Conservation (phyloP, 2,113 vertebrate genomes). For the Salvator merianae region DNA sequence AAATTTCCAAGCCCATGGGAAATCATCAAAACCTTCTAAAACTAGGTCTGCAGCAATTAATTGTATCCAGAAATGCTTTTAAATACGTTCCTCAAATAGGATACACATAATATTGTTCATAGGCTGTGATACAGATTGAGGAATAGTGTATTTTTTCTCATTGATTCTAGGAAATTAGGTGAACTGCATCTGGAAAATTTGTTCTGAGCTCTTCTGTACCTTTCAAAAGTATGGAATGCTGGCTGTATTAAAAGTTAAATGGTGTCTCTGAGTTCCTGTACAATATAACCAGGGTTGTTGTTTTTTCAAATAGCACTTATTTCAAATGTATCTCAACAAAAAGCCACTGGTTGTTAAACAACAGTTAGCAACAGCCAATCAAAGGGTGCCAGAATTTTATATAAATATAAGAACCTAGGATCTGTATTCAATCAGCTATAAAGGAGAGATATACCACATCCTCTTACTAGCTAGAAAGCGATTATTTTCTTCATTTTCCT, state of each 20-base stretch:
- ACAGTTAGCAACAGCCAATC: background rate
- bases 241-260: background rate
- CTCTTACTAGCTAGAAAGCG: rapidly evolving
- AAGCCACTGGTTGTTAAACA: background rate
- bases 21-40: slow-evolving; percentile 17
- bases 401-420: background rate
- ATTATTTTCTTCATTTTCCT: background rate
- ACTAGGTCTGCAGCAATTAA: slow-evolving; percentile 27
- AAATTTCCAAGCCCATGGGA: slow-evolving; percentile 41
- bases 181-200: background rate
- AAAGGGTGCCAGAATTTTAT: background rate
- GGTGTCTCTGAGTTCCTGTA: background rate
- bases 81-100: background rate
- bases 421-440: background rate
- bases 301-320: background rate
- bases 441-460: background rate
- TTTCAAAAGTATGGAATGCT: background rate
- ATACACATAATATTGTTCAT: background rate
- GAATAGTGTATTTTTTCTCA: background rate
- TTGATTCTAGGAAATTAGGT: background rate
- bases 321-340: background rate
- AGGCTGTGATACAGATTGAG: background rate
- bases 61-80: slow-evolving; percentile 4
- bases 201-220: background rate
- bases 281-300: background rate